Percentiles rank a stretch among this genome's conserved stretches.
These are phyloP conservation scores for Subanguina moxae DNA, from an alignment of 1,140 invertebrate genomes.

Conservation along the genomic window DNA sequence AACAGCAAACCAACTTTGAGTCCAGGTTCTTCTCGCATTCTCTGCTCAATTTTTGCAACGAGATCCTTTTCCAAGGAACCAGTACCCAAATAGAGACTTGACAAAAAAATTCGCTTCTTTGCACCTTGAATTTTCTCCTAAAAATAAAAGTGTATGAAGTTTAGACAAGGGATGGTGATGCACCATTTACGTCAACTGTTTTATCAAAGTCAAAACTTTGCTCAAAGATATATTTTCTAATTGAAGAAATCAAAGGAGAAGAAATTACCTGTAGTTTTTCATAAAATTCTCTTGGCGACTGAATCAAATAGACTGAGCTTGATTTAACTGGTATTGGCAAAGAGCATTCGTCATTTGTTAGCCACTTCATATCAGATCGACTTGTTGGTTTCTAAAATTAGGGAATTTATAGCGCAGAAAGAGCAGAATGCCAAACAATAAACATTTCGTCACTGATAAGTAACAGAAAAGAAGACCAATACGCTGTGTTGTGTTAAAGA, in stretches of 20 bases:
- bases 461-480: no score
- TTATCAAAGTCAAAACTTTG: no score
- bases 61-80: conserved; percentile 77
- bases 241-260: no score
- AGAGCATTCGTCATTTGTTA: conserved; percentile 3
- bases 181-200: no score
- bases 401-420: no score
- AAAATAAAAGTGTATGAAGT: conserved; percentile 58
- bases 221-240: not conserved
- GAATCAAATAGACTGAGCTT: conserved; percentile 30
- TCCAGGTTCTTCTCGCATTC: conserved; percentile 55
- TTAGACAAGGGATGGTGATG: not conserved
- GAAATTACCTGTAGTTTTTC: conserved; percentile 38
- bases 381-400: no score
- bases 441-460: no score
- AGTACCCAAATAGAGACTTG: conserved; percentile 88
- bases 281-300: conserved; percentile 44
- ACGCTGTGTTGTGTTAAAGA: no score
- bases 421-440: no score
- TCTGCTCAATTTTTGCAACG: conserved; percentile 62
- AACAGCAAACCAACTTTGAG: conserved; percentile 79
- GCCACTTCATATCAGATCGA: not conserved
- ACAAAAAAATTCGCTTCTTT: conserved; percentile 75
- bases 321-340: conserved; percentile 19
- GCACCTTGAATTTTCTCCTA: conserved; percentile 71